Percentiles rank a stretch among this genome's conserved stretches.
Evolutionary conservation across 1,140 invertebrate species (phyloP).

Genomic region (Drosophila carrolli): DNA sequence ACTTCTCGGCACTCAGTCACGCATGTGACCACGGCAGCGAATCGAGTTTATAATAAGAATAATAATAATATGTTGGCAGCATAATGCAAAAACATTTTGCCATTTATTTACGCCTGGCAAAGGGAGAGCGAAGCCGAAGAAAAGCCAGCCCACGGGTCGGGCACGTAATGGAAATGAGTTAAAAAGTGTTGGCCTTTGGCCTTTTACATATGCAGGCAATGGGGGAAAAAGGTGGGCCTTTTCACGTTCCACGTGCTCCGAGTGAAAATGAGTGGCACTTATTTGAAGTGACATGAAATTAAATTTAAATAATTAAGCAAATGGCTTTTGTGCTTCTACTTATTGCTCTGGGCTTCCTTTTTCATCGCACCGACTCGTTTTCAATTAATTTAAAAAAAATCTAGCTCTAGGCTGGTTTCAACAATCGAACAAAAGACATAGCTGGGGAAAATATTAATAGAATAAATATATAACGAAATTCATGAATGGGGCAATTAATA

Average conservation of each 20-base stretch:
- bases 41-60: slow-evolving; percentile 52
- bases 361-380: slow-evolving; percentile 12
- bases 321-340: slow-evolving; percentile 51
- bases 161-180: slow-evolving; percentile 65
- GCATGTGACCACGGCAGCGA: slow-evolving; percentile 26
- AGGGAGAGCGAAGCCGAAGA: not conserved
- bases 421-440: not conserved
- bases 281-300: slow-evolving; percentile 79
- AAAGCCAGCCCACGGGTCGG: slow-evolving; percentile 23
- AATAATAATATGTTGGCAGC: slow-evolving; percentile 45
- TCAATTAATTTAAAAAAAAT: slow-evolving; percentile 29
- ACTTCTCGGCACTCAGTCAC: slow-evolving; percentile 50
- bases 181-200: slow-evolving; percentile 59
- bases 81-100: slow-evolving; percentile 61
- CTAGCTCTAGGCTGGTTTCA: not conserved
- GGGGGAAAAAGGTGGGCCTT: slow-evolving; percentile 11
- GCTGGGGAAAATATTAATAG: too few species aligned
- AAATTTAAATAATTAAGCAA: slow-evolving; percentile 81
- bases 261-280: slow-evolving; percentile 77
- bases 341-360: not conserved
- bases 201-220: slow-evolving; percentile 11
- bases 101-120: slow-evolving; percentile 55
- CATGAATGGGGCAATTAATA: too few species aligned
- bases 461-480: too few species aligned
- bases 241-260: slow-evolving; percentile 51